Base-by-base conservation (phyloP, 2,888 invertebrate species). In the Gari tellinella region DNA sequence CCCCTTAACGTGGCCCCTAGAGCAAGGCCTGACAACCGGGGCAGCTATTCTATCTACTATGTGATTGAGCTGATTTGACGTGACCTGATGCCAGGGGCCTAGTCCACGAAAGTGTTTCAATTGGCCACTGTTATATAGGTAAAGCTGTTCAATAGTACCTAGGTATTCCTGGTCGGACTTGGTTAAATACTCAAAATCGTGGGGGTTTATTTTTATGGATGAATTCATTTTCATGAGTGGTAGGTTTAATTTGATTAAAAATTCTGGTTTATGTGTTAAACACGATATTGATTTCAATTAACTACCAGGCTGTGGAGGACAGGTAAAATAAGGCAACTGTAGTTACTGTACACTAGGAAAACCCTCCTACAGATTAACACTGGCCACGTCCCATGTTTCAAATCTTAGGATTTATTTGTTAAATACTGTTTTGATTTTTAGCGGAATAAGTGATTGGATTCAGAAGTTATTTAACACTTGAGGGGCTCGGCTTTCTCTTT, bases 31-130 rank as follows among this genome's bases (percentile, higher is more conserved):
- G 0, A 73, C 70, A 10, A 56, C 60, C 7, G 83, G 83, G 21
- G 76, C 62, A 8, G 85, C 75, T 12, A 85, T 64, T 10, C 85
- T 63, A 25, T 80, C 68, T 0, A 78, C 76, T 4, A 82, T 80
- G 19, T 73, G 63, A 23, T 76, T 70, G 55, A 83, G 55, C 31
- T 81, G 76, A 26, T 66, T 66, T 8, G 76, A 61, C 10, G 77
- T 80, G 1, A 84, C 83, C 48, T 63, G 74, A 51, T 85, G 82
- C 85, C 85, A 85, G 3, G 85, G 83, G 8, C 85, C 82, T 19
- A 85, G 62, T 38, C 72, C 53, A 52, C 80, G 81, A 52, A 83
- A 86, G 51, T 81, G 76, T 52, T 82, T 74, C n/a, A 84, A 73
- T 60, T 84, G 68, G 23, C 79, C 79, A 69, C 79, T 75, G 60